Percentiles rank a stretch among this genome's conserved stretches.
phyloP scores from a whole-genome alignment of 2,888 invertebrate genomes.

The Abscondita cerata region DNA sequence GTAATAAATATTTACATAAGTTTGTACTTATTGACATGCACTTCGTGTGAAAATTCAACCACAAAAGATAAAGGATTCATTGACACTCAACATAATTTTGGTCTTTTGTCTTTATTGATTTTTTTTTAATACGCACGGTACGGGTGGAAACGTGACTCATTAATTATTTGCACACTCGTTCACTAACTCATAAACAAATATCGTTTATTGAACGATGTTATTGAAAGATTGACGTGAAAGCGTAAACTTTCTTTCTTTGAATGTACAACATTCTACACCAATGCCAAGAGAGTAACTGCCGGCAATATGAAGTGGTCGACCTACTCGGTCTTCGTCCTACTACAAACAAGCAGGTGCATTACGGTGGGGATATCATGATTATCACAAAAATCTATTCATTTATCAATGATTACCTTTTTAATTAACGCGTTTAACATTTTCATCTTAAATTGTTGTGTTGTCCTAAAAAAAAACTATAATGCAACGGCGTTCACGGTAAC shows the following conservation, averaged over 20 bases:
- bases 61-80: conserved; percentile 1
- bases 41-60: conserved; percentile 4
- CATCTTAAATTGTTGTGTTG: neutral
- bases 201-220: conserved; percentile 5
- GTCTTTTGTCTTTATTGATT: conserved; percentile 26
- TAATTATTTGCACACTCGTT: conserved; percentile 12
- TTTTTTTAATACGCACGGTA: neutral
- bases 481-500: too few relatives aligned
- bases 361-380: conserved; percentile 38
- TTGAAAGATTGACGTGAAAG: conserved; percentile 11
- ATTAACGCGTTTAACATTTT: neutral
- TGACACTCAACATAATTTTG: conserved; percentile 10
- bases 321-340: conserved; percentile 40
- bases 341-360: conserved; percentile 39
- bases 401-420: too few relatives aligned
- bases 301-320: conserved; percentile 39
- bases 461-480: too few relatives aligned
- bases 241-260: conserved; percentile 3
- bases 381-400: too few relatives aligned
- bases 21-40: conserved; percentile 13
- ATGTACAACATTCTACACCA: conserved; percentile 1
- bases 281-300: conserved; percentile 31
- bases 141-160: conserved; percentile 4
- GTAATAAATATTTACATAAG: conserved; percentile 25
- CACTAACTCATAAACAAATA: conserved; percentile 9